Evolutionary conservation across 2,113 vertebrate genomes (phyloP).

Genomic region (Guaruba guarouba): DNA sequence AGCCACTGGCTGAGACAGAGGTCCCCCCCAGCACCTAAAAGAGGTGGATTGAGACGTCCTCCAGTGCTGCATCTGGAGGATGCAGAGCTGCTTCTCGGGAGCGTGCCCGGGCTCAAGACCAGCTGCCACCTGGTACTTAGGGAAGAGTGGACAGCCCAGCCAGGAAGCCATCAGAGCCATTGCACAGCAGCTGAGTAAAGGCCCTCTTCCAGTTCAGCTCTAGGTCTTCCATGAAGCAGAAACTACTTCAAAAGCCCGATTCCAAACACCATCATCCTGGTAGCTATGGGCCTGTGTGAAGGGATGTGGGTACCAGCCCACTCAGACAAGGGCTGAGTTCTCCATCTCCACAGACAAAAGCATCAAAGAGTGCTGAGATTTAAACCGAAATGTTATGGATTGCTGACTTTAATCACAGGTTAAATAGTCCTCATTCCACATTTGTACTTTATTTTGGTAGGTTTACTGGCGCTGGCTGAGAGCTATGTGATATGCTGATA

Average conservation of each 20-base stretch:
- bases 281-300: background rate
- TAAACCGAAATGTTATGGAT: background rate
- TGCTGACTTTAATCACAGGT: background rate
- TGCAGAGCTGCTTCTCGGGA: background rate
- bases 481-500: background rate
- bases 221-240: background rate
- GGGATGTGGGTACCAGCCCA: background rate
- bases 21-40: background rate
- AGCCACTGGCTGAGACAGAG: background rate
- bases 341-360: background rate
- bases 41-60: background rate
- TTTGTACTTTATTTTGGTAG: background rate
- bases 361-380: background rate
- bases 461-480: background rate
- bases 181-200: background rate
- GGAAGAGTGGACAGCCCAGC: background rate
- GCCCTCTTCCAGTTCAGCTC: background rate
- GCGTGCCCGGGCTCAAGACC: accelerated
- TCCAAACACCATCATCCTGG: background rate
- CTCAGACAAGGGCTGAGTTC: background rate
- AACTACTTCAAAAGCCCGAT: background rate
- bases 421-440: background rate
- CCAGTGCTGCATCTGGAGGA: background rate
- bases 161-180: background rate
- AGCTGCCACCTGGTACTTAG: background rate